A percentile compares a stretch with the other conserved stretches of the same genome.
phyloP scores from a whole-genome alignment of 35 echinoderm and acorn worm genomes.

The Heliocidaris tuberculata region DNA sequence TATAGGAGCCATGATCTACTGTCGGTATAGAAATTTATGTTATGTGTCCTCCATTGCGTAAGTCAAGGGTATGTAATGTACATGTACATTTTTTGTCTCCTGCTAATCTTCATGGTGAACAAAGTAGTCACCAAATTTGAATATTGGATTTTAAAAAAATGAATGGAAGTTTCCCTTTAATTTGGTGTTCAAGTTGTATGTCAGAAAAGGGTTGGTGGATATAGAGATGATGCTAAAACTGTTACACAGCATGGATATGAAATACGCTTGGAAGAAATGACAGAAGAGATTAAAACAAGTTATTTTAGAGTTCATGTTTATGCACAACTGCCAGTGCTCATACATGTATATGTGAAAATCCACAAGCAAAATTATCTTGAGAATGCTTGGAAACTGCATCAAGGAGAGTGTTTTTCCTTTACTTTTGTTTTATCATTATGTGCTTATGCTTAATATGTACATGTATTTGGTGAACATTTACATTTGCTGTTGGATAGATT shows the following conservation, averaged over 20 bases:
- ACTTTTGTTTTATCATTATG: background rate
- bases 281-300: background rate
- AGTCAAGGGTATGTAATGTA: too few relatives aligned
- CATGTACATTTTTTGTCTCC: background rate
- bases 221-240: background rate
- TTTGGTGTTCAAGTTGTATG: background rate
- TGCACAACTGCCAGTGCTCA: background rate
- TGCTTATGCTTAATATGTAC: background rate
- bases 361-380: background rate
- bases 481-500: background rate
- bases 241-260: background rate
- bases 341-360: background rate
- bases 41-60: too few relatives aligned
- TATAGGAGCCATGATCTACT: background rate
- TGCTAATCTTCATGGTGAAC: background rate
- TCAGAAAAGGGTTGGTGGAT: background rate
- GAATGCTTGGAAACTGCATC: background rate
- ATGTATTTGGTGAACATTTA: constrained; percentile 18
- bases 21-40: too few relatives aligned
- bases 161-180: background rate
- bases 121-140: too few relatives aligned
- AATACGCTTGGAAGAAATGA: background rate
- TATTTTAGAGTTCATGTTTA: background rate
- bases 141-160: background rate
- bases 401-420: background rate